These are phyloP conservation scores for Takifugu rubripes DNA, from an alignment of 2,797 vertebrate genomes.

Conservation along the genomic window DNA sequence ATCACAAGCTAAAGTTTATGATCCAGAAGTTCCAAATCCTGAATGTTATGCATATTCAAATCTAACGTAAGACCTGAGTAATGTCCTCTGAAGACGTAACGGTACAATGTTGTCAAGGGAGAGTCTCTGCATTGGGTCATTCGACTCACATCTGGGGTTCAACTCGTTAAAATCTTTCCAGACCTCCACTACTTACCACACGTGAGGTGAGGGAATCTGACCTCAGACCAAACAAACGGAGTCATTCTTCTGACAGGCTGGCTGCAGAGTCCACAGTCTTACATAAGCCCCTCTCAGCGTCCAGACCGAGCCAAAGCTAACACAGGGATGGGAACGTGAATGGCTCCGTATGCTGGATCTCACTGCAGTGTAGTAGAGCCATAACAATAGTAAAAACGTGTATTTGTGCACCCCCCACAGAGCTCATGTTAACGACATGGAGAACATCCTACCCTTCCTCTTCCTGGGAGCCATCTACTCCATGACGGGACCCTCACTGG, in stretches of 20 bases:
- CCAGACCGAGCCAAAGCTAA: background rate
- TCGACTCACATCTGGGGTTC: too few species aligned
- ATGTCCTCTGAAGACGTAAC: too few species aligned
- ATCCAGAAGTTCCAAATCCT: background rate
- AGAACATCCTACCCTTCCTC: slow-evolving; percentile 94
- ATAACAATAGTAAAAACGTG: background rate
- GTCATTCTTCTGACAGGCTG: background rate
- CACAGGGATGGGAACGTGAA: background rate
- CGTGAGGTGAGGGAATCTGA: background rate
- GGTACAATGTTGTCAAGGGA: too few species aligned
- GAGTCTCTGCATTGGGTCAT: too few species aligned
- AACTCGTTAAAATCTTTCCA: too few species aligned
- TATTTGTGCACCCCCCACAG: slow-evolving; percentile 58
- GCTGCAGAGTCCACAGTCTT: background rate
- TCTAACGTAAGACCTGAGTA: too few species aligned
- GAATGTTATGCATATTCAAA: background rate
- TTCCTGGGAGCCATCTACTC: slow-evolving; percentile 90
- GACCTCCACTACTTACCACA: background rate
- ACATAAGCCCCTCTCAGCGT: background rate
- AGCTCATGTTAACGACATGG: slow-evolving; percentile 89
- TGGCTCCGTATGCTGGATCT: background rate
- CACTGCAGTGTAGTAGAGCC: background rate
- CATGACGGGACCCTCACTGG: slow-evolving; percentile 76
- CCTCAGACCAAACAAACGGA: background rate
- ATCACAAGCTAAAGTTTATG: background rate